These are phyloP conservation scores for Molothrus ater DNA, from an alignment of 2,797 vertebrate species.

Conservation along the genomic window DNA sequence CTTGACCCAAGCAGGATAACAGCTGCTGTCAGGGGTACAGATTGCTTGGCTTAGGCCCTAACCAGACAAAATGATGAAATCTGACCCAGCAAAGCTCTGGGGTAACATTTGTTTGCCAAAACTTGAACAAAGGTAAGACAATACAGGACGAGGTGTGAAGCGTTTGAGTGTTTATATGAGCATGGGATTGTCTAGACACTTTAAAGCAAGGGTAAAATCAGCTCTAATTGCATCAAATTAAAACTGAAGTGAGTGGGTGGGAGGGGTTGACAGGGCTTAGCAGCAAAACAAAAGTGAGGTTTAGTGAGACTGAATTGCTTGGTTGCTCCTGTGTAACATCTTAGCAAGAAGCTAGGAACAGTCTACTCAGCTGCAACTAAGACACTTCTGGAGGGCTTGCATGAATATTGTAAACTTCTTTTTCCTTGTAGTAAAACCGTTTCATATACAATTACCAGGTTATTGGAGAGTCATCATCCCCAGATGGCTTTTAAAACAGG, in stretches of 20 bases:
- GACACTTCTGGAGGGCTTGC: not conserved
- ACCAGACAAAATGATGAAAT: conserved; percentile 44
- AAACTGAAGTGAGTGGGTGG: not conserved
- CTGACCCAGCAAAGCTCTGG: conserved; percentile 22
- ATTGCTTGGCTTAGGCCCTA: conserved; percentile 30
- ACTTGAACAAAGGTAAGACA: conserved; percentile 48
- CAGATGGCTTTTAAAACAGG: conserved; percentile 41
- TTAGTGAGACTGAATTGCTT: not conserved
- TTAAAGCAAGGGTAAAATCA: not conserved
- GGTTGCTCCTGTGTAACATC: not conserved
- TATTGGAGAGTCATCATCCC: not conserved
- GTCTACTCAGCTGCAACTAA: not conserved
- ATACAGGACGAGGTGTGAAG: conserved; percentile 4
- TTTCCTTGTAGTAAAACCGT: not conserved
- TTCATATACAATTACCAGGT: not conserved
- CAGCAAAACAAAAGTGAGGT: not conserved
- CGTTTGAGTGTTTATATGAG: not conserved
- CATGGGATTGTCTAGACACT: conserved; percentile 20
- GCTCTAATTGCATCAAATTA: conserved; percentile 20
- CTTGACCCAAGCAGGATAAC: not conserved
- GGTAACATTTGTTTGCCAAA: conserved; percentile 26
- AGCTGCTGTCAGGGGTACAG: conserved; percentile 15
- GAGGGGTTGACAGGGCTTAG: not conserved
- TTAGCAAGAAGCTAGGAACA: not conserved
- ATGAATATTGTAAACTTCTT: not conserved